Conservation (phyloP, 2,113 vertebrate genomes). For the Bambusicola thoracicus region DNA sequence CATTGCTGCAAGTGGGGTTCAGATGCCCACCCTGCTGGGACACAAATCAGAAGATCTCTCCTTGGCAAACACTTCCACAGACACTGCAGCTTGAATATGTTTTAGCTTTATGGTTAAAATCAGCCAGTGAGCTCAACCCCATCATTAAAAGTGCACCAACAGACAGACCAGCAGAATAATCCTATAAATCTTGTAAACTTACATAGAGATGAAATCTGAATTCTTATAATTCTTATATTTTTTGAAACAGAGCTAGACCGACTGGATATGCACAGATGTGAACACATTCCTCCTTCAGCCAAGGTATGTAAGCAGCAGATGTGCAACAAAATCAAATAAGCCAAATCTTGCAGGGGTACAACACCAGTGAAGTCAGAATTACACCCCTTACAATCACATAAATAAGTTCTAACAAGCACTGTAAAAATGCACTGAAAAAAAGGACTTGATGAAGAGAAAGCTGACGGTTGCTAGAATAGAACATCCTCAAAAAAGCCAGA, state of each 20-base stretch:
- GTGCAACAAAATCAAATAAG: background rate
- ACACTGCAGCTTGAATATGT: background rate
- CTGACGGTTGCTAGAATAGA: background rate
- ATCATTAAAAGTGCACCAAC: background rate
- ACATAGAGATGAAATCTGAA: background rate
- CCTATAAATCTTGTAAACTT: background rate
- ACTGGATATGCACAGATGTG: background rate
- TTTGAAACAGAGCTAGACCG: background rate
- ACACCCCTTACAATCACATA: rapidly evolving
- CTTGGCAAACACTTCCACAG: background rate
- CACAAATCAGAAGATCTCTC: background rate
- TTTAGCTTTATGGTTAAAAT: constrained; percentile 13
- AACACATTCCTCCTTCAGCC: background rate
- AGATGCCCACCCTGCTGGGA: background rate
- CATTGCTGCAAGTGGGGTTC: background rate
- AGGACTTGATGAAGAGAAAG: background rate
- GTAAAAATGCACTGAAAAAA: background rate
- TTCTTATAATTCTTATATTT: background rate
- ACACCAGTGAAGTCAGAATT: background rate
- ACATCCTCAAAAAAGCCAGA: background rate
- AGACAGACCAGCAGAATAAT: background rate
- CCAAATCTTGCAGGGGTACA: background rate
- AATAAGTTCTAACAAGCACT: background rate
- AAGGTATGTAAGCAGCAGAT: background rate
- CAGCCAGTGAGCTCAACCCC: background rate